Evolutionary conservation across 1,140 invertebrate genomes (phyloP).

Genomic region (Amphibalanus amphitrite): DNA sequence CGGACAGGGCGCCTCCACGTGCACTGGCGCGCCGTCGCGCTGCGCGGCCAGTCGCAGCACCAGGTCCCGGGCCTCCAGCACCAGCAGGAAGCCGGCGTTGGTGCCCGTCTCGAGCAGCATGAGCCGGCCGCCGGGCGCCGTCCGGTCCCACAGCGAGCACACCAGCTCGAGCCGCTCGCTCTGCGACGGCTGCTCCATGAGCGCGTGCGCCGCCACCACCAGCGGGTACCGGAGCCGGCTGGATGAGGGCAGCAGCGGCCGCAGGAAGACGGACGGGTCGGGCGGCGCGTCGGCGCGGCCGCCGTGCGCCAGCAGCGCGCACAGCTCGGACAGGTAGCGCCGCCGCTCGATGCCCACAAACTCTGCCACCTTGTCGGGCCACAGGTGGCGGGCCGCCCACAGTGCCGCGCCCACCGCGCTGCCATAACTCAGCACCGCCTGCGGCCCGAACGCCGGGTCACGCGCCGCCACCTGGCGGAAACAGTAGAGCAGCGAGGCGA

Average conservation of each 20-base stretch:
- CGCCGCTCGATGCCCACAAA: constrained; percentile 38
- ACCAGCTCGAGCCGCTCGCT: too few relatives aligned
- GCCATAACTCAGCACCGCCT: too few relatives aligned
- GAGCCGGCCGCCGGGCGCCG: constrained; percentile 44
- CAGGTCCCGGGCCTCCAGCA: constrained; percentile 29
- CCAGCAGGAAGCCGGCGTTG: constrained; percentile 46
- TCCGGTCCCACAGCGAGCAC: too few relatives aligned
- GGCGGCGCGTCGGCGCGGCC: constrained; percentile 22
- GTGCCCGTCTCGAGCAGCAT: constrained; percentile 70
- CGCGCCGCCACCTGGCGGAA: constrained; percentile 41
- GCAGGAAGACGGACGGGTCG: constrained; percentile 42
- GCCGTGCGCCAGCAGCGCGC: constrained; percentile 60
- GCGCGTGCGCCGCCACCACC: constrained; percentile 53
- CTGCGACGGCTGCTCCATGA: background rate
- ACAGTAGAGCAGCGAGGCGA: constrained; percentile 47
- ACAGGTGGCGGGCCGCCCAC: too few relatives aligned
- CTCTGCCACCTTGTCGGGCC: too few relatives aligned
- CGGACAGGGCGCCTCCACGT: constrained; percentile 37
- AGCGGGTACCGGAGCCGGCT: constrained; percentile 53
- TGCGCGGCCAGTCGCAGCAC: constrained; percentile 19
- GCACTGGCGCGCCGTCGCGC: background rate
- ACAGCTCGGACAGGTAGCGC: constrained; percentile 85
- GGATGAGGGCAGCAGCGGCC: constrained; percentile 58
- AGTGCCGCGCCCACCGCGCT: too few relatives aligned
- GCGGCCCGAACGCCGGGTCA: too few relatives aligned